Conservation (phyloP, 2,113 vertebrate genomes). For the Athene noctua region DNA sequence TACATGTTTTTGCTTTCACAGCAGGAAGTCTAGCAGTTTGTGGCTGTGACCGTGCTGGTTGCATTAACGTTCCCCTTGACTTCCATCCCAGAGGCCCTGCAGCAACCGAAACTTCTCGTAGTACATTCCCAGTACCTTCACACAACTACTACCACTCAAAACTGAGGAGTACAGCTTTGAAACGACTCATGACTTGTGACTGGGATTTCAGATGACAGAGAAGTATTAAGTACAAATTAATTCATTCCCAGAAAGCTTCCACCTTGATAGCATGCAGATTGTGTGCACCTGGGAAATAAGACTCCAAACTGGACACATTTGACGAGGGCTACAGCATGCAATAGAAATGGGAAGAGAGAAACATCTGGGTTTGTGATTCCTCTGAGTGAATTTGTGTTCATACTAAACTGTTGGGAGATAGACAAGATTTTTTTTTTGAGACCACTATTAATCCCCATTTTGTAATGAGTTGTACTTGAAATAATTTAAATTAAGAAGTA, state of each 20-base stretch:
- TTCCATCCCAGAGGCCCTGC: not conserved
- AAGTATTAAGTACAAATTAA: not conserved
- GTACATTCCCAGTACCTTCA: not conserved
- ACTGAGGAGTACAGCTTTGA: not conserved
- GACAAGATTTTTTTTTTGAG: not conserved
- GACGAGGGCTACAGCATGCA: not conserved
- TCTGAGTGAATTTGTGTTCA: not conserved
- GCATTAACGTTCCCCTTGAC: not conserved
- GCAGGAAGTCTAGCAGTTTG: not conserved
- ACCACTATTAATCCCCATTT: not conserved
- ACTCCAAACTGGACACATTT: not conserved
- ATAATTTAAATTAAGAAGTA: not conserved
- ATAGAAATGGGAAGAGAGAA: not conserved
- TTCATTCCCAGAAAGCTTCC: not conserved
- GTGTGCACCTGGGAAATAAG: not conserved
- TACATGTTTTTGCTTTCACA: not conserved
- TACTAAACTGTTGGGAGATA: not conserved
- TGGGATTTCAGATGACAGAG: not conserved
- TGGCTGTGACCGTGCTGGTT: not conserved
- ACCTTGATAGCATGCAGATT: not conserved
- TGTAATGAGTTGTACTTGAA: not conserved
- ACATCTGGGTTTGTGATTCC: not conserved
- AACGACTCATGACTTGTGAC: not conserved
- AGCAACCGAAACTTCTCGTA: not conserved
- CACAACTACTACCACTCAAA: rapidly evolving